Conservation (phyloP, 2,888 invertebrate genomes). For the Acanthosepion esculentum region DNA sequence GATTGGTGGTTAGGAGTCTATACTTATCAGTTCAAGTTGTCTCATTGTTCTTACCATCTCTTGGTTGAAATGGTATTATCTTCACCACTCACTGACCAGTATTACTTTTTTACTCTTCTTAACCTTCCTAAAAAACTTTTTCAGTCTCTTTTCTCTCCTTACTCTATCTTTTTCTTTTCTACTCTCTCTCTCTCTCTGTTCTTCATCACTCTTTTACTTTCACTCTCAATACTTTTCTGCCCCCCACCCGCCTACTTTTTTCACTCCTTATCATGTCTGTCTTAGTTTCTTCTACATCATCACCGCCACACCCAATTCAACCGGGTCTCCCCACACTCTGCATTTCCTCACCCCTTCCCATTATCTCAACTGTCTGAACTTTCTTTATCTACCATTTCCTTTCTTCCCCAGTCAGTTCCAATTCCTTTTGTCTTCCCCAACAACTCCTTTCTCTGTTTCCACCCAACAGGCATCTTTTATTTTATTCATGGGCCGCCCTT, state of each 20-base stretch:
- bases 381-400: constrained; percentile 2
- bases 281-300: not conserved
- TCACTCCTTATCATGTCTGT: not conserved
- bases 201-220: not conserved
- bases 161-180: not conserved
- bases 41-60: not conserved
- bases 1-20: not conserved
- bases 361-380: not conserved
- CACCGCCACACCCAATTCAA: not conserved
- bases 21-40: not conserved
- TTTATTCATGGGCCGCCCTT: not conserved
- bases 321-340: not conserved
- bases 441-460: not conserved
- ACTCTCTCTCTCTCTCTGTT: not conserved
- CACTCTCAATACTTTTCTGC: not conserved
- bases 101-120: not conserved
- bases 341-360: not conserved
- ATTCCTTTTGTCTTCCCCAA: not conserved
- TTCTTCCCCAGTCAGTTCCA: not conserved
- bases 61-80: not conserved
- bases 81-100: not conserved
- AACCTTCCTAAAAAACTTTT: not conserved
- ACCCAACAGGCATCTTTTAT: not conserved
- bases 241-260: not conserved
- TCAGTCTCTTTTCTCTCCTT: not conserved